Base-by-base conservation (phyloP, 1,140 invertebrate species). In the Magallana ariakensis region DNA sequence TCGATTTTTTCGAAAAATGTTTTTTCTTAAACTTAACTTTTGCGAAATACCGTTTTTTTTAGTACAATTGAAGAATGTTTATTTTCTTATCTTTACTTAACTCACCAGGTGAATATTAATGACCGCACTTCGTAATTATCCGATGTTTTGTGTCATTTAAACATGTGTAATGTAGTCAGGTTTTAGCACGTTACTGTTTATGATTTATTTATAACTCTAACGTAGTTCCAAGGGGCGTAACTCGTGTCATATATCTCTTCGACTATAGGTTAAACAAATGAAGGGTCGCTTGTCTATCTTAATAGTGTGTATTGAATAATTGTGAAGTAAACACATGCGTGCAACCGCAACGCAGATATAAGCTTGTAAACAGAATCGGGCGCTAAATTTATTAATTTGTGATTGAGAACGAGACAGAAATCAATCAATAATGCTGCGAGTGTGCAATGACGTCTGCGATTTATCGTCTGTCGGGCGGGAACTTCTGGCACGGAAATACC, bases 221-320 rank as follows among this genome's bases (percentile, higher is more conserved):
- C 80, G 80, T 82, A 82, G 80, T 82, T 55, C 54, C 46, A 82
- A 82, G 80, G 80, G 80, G 80, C 80, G 80, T 82, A 82, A 82
- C 80, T 82, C 80, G 66, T 75, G 66, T 75, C 66, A 75, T 46
- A 13, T 75, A 75, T 75, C 66, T 75, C 66, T 33, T 13, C 15
- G 33, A 22, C 66, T 75, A 75, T 75, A 75, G 66, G 66, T 75
- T 26, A 26, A 75, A 33, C 22, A 75, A 70, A 11, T 75, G 22
- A 75, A 26, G 66, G 66, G 66, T 75, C 66, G 66, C 66, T 75
- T 75, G 66, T 75, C 66, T 75, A 26, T 75, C 66, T 75, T 75
- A 26, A 75, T 13, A 19, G 66, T 33, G 66, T 33, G 19, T 33
- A 26, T 75, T 33, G 66, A 75, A 13, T 75, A 13, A 19, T 75